Evolutionary conservation across 2,113 vertebrate genomes (phyloP).

Genomic region (Oenanthe oenanthe): DNA sequence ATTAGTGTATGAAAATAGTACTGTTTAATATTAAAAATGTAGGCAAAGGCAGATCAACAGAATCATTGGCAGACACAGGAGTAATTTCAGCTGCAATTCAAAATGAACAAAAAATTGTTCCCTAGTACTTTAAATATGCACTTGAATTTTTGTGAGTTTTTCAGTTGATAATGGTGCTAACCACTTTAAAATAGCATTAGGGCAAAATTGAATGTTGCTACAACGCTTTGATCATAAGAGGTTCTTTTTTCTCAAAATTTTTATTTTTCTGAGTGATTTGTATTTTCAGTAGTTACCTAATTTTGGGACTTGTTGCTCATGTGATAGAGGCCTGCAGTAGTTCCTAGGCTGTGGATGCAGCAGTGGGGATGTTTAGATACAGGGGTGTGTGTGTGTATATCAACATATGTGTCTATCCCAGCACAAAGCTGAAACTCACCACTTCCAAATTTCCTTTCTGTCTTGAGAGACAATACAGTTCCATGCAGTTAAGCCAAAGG

Average conservation of each 20-base stretch:
- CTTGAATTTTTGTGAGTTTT: neutral
- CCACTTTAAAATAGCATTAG: neutral
- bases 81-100: neutral
- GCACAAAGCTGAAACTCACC: neutral
- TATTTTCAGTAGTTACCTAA: neutral
- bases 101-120: neutral
- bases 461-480: neutral
- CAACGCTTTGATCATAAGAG: neutral
- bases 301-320: neutral
- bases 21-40: neutral
- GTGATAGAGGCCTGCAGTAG: neutral
- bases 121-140: neutral
- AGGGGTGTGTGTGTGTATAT: fast-evolving
- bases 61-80: neutral
- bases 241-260: neutral
- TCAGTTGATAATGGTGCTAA: neutral
- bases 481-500: neutral
- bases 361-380: neutral
- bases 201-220: neutral
- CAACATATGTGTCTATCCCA: neutral
- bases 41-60: neutral
- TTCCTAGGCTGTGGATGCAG: neutral
- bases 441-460: neutral
- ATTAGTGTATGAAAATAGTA: neutral
- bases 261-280: neutral